Evolutionary conservation across 2,888 invertebrate genomes (phyloP).

Genomic region (Drosophila anomelani): DNA sequence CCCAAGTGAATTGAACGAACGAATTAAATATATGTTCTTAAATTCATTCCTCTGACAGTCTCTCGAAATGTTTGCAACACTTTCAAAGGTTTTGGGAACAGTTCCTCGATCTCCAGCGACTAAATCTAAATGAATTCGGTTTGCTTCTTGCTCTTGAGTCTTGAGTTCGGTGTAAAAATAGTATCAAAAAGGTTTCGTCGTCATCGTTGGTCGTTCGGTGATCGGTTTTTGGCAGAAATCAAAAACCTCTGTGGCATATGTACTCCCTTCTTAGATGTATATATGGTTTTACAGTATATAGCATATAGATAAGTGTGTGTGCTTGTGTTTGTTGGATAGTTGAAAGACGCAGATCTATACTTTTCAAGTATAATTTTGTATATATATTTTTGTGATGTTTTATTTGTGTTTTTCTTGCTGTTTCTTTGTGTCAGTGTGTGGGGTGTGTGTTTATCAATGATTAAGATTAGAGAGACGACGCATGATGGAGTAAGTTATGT

Average conservation of each 20-base stretch:
- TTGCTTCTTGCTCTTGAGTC: constrained; percentile 37
- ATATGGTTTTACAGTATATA: constrained; percentile 19
- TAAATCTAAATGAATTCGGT: constrained; percentile 44
- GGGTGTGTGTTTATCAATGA: constrained; percentile 29
- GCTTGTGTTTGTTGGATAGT: constrained; percentile 23
- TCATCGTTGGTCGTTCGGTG: constrained; percentile 38
- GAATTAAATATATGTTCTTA: constrained; percentile 20
- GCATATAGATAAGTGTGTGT: constrained; percentile 24
- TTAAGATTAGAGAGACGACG: constrained; percentile 70
- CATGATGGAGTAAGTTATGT: constrained; percentile 57
- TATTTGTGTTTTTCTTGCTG: constrained; percentile 54
- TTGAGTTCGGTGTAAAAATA: constrained; percentile 32
- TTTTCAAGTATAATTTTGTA: constrained; percentile 71
- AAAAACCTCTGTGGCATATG: constrained; percentile 36
- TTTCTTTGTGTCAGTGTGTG: constrained; percentile 25
- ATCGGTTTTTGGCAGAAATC: constrained; percentile 26
- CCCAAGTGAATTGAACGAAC: constrained; percentile 39
- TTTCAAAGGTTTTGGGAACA: constrained; percentile 10
- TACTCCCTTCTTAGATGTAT: constrained; percentile 14
- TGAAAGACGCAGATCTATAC: constrained; percentile 72
- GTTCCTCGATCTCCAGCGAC: constrained; percentile 7
- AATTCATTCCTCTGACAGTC: constrained; percentile 43
- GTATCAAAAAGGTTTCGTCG: constrained; percentile 38
- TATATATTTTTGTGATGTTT: constrained; percentile 59
- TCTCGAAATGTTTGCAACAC: constrained; percentile 44